Conservation (phyloP, 2,113 vertebrate species). For the Oplegnathus fasciatus region DNA sequence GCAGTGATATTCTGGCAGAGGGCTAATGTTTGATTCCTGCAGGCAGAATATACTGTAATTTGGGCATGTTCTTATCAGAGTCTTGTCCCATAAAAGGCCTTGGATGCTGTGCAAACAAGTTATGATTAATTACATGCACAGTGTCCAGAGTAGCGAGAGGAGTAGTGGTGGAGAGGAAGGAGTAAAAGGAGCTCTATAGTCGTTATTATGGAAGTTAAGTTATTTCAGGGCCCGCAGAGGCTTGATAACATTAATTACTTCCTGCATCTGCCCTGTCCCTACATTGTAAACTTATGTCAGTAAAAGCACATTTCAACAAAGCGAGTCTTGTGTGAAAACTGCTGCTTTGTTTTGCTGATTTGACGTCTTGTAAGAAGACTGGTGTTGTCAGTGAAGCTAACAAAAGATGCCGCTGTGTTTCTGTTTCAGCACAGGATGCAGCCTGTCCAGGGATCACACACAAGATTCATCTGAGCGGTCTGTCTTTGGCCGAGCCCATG, state of each 20-base stretch:
- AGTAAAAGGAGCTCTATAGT: neutral
- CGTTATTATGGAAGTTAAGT: neutral
- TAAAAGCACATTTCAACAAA: neutral
- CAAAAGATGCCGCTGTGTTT: conserved; percentile 5
- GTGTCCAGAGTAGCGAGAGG: conserved; percentile 1
- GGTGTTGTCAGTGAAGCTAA: neutral
- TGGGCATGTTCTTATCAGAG: conserved; percentile 41
- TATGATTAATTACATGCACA: conserved; percentile 35
- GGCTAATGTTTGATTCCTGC: conserved; percentile 46
- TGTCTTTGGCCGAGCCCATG: neutral
- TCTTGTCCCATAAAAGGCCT: conserved; percentile 36
- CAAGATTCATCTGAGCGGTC: neutral
- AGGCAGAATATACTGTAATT: conserved; percentile 19
- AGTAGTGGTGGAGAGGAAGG: conserved; percentile 15
- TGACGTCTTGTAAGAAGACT: neutral
- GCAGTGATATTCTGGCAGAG: conserved; percentile 32
- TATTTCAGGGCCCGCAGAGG: conserved; percentile 23
- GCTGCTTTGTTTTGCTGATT: conserved; percentile 12
- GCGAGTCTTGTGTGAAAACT: neutral
- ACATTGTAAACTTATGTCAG: neutral
- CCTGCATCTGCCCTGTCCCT: neutral
- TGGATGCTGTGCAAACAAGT: conserved; percentile 44
- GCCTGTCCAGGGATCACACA: conserved; percentile 34
- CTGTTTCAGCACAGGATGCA: conserved; percentile 21
- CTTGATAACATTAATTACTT: conserved; percentile 14